A percentile compares a stretch with the other conserved stretches of the same genome.
Conservation (phyloP, 2,797 vertebrate species). For the Peromyscus aztecus region DNA sequence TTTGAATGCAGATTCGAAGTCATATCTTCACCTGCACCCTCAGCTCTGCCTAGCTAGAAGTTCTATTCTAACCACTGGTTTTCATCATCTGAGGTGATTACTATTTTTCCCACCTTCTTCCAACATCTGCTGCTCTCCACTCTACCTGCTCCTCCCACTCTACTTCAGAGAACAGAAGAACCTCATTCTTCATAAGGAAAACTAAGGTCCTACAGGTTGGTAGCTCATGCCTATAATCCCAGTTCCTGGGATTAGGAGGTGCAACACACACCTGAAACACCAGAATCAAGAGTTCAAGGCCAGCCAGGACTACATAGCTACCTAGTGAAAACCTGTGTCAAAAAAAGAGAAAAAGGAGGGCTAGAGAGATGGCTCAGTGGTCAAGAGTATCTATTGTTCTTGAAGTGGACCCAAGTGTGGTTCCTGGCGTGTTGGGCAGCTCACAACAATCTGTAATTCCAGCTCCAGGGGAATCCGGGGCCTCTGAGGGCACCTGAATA, state of each 20-base stretch:
- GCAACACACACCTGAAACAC: neutral
- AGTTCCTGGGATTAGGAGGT: neutral
- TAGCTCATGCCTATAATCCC: neutral
- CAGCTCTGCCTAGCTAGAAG: neutral
- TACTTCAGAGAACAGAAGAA: neutral
- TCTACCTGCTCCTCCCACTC: neutral
- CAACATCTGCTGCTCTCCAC: neutral
- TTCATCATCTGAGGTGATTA: constrained; percentile 10
- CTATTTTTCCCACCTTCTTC: constrained; percentile 14
- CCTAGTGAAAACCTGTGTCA: neutral
- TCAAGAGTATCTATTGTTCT: too few species aligned
- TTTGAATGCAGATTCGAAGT: neutral
- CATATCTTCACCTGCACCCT: neutral
- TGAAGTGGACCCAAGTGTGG: neutral
- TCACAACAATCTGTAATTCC: neutral
- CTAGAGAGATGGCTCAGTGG: neutral
- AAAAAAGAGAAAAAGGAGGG: neutral
- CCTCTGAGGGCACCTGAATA: neutral
- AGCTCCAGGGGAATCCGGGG: neutral
- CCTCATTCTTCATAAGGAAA: constrained; percentile 34
- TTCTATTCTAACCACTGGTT: constrained; percentile 5
- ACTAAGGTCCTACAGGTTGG: neutral
- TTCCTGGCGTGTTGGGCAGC: neutral
- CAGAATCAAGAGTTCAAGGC: neutral
- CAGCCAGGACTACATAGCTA: neutral